Percentiles rank a stretch among this genome's conserved stretches.
Evolutionary conservation across 2,888 invertebrate species (phyloP).

Genomic region (Brachyopa scutellaris): DNA sequence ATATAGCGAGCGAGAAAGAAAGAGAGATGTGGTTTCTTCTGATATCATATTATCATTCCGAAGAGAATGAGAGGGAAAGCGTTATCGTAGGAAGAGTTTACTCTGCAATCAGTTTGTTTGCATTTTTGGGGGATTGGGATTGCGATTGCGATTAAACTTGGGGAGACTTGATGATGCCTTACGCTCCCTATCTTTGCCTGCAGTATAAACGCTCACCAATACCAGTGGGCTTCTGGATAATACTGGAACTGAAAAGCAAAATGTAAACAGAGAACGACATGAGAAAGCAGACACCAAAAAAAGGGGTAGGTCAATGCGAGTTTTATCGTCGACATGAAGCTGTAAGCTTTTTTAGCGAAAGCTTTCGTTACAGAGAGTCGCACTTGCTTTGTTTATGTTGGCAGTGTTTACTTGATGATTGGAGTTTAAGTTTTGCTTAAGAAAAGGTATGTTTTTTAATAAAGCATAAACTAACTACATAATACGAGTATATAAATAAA

Average conservation of each 20-base stretch:
- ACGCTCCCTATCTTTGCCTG: too few species aligned
- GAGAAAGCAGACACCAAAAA: neutral
- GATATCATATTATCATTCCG: neutral
- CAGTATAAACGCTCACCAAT: too few species aligned
- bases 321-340: neutral
- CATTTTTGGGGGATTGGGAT: slow-evolving; percentile 30
- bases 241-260: slow-evolving; percentile 31
- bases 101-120: slow-evolving; percentile 50
- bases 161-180: too few species aligned
- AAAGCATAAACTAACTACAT: too few species aligned
- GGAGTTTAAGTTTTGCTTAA: too few species aligned
- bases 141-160: too few species aligned
- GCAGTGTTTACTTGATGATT: slow-evolving; percentile 32
- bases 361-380: slow-evolving; percentile 5
- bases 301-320: slow-evolving; percentile 42
- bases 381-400: slow-evolving; percentile 31
- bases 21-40: slow-evolving; percentile 17
- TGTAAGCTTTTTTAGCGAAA: slow-evolving; percentile 44
- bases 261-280: slow-evolving; percentile 64
- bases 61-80: slow-evolving; percentile 45
- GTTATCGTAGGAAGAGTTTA: slow-evolving; percentile 37
- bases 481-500: too few species aligned
- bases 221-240: too few species aligned
- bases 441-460: too few species aligned
- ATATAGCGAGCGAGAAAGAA: slow-evolving; percentile 17